Conservation (phyloP, 2,888 invertebrate genomes). For the Apodemia hepburni region DNA sequence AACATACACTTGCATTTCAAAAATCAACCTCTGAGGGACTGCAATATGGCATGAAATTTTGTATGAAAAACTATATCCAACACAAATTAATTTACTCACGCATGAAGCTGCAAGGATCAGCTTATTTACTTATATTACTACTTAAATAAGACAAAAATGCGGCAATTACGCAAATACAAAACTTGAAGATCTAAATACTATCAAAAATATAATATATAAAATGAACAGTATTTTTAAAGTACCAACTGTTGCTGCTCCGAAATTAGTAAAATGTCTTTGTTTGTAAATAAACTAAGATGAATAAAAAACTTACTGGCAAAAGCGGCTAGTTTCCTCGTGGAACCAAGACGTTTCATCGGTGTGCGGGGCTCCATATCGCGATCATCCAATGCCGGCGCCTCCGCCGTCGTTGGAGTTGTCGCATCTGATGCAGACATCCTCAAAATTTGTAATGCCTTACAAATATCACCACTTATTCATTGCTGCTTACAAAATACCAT, state of each 20-base stretch:
- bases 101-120: no score
- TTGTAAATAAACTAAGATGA: neutral
- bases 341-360: conserved; percentile 89
- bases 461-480: conserved; percentile 17
- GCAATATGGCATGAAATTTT: no score
- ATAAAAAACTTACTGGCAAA: conserved; percentile 86
- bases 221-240: no score
- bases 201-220: no score
- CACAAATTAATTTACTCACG: no score
- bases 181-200: no score
- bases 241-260: neutral
- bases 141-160: no score
- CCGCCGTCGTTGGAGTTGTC: conserved; percentile 91
- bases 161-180: no score
- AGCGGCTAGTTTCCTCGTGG: conserved; percentile 88
- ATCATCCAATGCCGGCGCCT: conserved; percentile 81
- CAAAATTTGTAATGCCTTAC: conserved; percentile 2
- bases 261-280: neutral
- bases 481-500: neutral
- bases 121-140: no score
- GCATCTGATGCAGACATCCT: conserved; percentile 52
- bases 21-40: no score
- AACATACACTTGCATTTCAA: no score
- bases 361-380: conserved; percentile 88
- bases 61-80: no score